These are phyloP conservation scores for Xiphophorus maculatus DNA, from an alignment of 2,113 vertebrate genomes.

Conservation along the genomic window DNA sequence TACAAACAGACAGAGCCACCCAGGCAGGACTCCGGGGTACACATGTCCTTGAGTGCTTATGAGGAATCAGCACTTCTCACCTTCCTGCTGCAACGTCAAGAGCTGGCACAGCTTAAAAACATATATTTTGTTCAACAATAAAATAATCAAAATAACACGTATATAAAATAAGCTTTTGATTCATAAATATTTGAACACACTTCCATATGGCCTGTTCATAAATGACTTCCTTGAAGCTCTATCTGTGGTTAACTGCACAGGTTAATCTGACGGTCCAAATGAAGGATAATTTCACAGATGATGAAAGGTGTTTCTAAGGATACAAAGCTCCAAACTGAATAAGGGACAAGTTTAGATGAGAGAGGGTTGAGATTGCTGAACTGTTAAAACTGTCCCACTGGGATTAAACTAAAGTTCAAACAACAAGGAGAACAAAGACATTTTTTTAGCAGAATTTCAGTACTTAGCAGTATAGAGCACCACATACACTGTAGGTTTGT, in stretches of 20 bases:
- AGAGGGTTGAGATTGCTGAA: not conserved
- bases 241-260: not conserved
- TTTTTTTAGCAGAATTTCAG: not conserved
- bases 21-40: constrained; percentile 64
- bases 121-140: not conserved
- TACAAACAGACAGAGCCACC: constrained; percentile 68
- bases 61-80: constrained; percentile 64
- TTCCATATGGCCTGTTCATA: not conserved
- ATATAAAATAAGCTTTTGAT: not conserved
- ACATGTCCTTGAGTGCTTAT: constrained; percentile 67
- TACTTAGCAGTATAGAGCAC: too few species aligned
- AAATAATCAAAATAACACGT: not conserved
- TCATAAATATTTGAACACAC: not conserved
- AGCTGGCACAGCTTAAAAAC: constrained; percentile 44
- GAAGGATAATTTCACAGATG: not conserved
- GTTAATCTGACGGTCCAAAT: not conserved
- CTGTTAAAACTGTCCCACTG: not conserved
- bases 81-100: constrained; percentile 41
- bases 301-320: constrained; percentile 14
- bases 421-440: too few species aligned
- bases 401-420: too few species aligned
- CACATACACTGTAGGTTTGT: too few species aligned
- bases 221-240: not conserved
- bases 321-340: constrained; percentile 13
- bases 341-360: not conserved